Conservation (phyloP, 2,113 vertebrate genomes). For the Malurus melanocephalus region DNA sequence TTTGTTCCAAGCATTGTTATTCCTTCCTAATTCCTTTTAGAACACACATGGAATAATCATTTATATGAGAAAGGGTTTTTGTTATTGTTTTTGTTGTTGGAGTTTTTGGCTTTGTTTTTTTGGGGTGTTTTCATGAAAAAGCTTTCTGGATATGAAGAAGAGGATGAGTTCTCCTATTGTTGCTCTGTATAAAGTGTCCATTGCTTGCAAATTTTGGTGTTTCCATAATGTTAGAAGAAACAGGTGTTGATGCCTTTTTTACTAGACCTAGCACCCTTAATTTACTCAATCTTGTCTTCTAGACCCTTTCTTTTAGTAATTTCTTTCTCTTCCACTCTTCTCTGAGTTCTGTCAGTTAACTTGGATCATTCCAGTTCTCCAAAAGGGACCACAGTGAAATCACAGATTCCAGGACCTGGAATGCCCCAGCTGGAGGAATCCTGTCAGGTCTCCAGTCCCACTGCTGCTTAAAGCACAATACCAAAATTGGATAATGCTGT, state of each 20-base stretch:
- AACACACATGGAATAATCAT: neutral
- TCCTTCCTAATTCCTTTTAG: neutral
- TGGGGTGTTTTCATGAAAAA: neutral
- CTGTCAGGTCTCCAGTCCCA: neutral
- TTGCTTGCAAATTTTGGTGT: neutral
- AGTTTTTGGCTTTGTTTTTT: accelerated
- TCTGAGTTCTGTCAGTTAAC: neutral
- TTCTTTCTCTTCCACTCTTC: neutral
- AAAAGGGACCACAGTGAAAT: neutral
- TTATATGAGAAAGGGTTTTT: neutral
- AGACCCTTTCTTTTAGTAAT: neutral
- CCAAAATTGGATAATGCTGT: neutral
- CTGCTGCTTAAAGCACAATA: neutral
- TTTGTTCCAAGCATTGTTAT: neutral
- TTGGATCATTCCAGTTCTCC: neutral
- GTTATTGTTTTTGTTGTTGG: neutral
- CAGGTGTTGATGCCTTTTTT: neutral
- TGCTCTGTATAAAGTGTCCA: neutral
- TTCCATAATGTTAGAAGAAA: neutral
- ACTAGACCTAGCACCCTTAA: neutral
- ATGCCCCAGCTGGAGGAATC: neutral
- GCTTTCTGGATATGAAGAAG: neutral
- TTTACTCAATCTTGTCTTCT: neutral
- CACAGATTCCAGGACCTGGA: neutral
- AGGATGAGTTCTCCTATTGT: neutral